These are phyloP conservation scores for Chloroceryle inda DNA, from an alignment of 2,797 vertebrate genomes.

Conservation along the genomic window DNA sequence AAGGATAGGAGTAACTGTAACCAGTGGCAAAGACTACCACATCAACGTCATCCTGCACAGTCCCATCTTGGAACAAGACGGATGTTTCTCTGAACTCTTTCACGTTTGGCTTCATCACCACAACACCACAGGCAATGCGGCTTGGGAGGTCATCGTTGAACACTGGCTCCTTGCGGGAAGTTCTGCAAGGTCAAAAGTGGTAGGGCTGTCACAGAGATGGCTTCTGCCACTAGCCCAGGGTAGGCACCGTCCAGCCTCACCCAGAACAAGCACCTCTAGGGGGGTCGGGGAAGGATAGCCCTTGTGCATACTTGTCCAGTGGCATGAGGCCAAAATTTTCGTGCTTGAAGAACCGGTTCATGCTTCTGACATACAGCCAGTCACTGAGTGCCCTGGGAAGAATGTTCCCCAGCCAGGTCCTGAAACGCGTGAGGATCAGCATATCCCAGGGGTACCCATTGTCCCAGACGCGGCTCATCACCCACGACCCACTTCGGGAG, in stretches of 20 bases:
- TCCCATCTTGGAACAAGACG: conserved; percentile 83
- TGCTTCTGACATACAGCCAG: conserved; percentile 79
- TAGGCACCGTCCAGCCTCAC: fast-evolving
- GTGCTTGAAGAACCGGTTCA: conserved; percentile 85
- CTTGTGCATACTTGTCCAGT: conserved; percentile 77
- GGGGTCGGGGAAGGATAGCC: not conserved
- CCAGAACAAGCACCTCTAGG: not conserved
- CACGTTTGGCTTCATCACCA: conserved; percentile 83
- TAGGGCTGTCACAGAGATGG: not conserved
- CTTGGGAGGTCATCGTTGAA: conserved; percentile 85
- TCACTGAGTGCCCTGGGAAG: conserved; percentile 80
- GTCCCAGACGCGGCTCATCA: conserved; percentile 82
- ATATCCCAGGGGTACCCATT: conserved; percentile 88
- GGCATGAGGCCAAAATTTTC: conserved; percentile 86
- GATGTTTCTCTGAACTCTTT: conserved; percentile 81
- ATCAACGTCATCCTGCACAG: conserved; percentile 79
- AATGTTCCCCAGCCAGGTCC: conserved; percentile 58
- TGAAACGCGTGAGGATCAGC: conserved; percentile 74
- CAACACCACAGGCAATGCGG: conserved; percentile 79
- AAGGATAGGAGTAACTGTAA: conserved; percentile 82
- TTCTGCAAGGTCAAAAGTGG: conserved; percentile 47
- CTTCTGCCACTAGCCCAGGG: not conserved
- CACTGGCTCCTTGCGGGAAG: conserved; percentile 80
- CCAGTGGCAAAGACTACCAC: conserved; percentile 86
- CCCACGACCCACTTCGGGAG: conserved; percentile 87